Base-by-base conservation (phyloP, 2,113 vertebrate species). In the Eclectus roratus region DNA sequence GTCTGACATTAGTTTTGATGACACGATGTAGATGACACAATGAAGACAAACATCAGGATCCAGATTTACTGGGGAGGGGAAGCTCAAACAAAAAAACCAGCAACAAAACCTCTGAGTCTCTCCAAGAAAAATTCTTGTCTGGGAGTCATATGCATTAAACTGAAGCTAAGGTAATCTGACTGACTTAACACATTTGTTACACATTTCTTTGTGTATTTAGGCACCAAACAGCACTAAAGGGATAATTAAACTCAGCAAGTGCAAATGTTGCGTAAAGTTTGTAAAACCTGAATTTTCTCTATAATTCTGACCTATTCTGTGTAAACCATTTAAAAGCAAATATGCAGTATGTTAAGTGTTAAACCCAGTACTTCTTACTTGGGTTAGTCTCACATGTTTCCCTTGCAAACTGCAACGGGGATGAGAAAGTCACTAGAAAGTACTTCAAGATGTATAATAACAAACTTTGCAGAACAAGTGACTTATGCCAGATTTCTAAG, bases 81-180 rank as follows among this genome's bases (percentile, higher is more conserved):
- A 27, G 1, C 5, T 53, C 17, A 63, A 49, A 63, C 12, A 23
- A 61, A 83, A 83, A 64, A 39, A 27, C 0, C 4, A n/a, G 6
- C 11, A 55, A 65, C 44, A 66, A 55, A 66, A n/a, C 0, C 0
- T 12, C 25, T 20, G 12, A 53, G 4, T n/a, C 3, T 47, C 41
- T 47, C 23, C 21, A 44, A 18, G 19, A 79, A 55, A 69, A 64
- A n/a, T 15, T 39, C 4, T 61, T 43, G 17, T 41, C 37, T 39
- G 20, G 41, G 6, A 74, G 20, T 4, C 9, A 33, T 11, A 25
- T 6, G 10, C 3, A 21, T 50, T 60, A 44, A 70, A 46, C 24
- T 50, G 47, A 60, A 71, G 25, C 7, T 21, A 18, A 88, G 80
- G 31, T 47, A 73, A 80, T 16, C 17, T 33, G 10, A 23, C 33